Conservation (phyloP, 2,797 vertebrate genomes). For the Pristis pectinata region DNA sequence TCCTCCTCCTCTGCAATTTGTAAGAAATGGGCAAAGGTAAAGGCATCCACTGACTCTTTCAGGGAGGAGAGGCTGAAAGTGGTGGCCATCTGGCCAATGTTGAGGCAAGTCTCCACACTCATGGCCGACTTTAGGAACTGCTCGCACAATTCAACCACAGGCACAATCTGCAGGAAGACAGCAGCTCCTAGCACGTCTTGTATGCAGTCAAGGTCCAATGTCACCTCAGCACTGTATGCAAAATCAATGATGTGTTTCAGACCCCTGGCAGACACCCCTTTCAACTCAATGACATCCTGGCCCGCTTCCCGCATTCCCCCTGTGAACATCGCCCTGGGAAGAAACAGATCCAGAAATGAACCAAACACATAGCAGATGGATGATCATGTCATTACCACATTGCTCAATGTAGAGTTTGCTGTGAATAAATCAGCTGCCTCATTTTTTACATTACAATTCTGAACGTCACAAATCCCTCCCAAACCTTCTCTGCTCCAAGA, state of each 20-base stretch:
- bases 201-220: constrained; percentile 89
- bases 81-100: constrained; percentile 96
- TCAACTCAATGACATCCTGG: constrained; percentile 85
- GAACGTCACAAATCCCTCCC: no score
- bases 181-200: constrained; percentile 95
- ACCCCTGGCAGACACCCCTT: constrained; percentile 83
- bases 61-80: constrained; percentile 88
- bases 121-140: constrained; percentile 95
- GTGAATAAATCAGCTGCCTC: background rate
- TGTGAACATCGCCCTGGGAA: constrained; percentile 90
- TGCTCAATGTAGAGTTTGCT: background rate
- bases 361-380: background rate
- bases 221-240: constrained; percentile 91
- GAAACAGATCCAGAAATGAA: constrained; percentile 37
- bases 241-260: constrained; percentile 94
- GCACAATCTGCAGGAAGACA: constrained; percentile 95
- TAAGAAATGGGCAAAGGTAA: constrained; percentile 90
- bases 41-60: constrained; percentile 86
- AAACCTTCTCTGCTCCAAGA: background rate
- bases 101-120: constrained; percentile 93
- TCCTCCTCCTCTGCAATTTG: constrained; percentile 92
- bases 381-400: background rate
- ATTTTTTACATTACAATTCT: background rate
- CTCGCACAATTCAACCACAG: constrained; percentile 91
- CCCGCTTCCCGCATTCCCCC: constrained; percentile 90